phyloP scores from a whole-genome alignment of 1,140 invertebrate species.

The Temnothorax longispinosus region DNA sequence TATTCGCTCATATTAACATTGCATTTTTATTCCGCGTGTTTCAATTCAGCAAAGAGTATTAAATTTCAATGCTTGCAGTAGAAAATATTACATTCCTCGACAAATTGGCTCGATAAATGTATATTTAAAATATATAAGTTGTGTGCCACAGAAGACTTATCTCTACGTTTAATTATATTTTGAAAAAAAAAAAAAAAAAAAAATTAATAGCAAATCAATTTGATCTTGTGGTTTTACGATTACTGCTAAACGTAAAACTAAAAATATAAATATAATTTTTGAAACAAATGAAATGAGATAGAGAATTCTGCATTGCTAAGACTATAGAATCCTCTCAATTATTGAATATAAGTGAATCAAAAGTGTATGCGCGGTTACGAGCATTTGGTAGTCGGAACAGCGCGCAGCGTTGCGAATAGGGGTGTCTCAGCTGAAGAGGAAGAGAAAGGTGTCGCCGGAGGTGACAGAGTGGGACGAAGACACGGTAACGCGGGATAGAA shows the following conservation, averaged over 20 bases:
- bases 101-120: not conserved
- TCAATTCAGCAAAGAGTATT: slow-evolving; percentile 6
- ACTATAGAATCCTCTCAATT: slow-evolving; percentile 7
- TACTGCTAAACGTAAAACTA: not conserved
- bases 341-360: not conserved
- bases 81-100: slow-evolving; percentile 15
- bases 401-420: not conserved
- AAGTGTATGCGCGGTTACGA: not conserved
- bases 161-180: not conserved
- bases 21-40: slow-evolving; percentile 36
- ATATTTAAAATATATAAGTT: not conserved
- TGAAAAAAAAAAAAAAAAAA: no score
- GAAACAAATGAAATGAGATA: not conserved
- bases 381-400: not conserved
- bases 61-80: not conserved
- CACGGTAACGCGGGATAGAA: slow-evolving; percentile 55
- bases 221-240: not conserved
- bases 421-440: not conserved
- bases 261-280: not conserved
- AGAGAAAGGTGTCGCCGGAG: slow-evolving; percentile 38
- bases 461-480: slow-evolving; percentile 66
- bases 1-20: slow-evolving; percentile 33
- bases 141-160: not conserved
- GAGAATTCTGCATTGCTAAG: not conserved
- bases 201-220: not conserved